Base-by-base conservation (phyloP, 2,888 invertebrate genomes). In the Polyommatus iphigenia region DNA sequence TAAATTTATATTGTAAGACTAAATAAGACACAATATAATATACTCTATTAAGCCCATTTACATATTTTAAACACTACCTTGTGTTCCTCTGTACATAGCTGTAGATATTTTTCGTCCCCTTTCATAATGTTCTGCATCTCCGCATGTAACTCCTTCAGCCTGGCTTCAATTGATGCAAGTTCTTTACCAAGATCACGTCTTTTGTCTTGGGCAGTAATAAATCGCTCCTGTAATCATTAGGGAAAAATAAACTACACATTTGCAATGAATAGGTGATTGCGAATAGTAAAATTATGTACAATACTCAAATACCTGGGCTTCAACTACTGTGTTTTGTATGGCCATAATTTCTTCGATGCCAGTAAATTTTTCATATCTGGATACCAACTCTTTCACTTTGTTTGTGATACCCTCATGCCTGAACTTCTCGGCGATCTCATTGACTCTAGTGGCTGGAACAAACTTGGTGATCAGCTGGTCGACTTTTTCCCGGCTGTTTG, bases 341-440 rank as follows among this genome's bases (percentile, higher is more conserved):
- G 95, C 92, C 92, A 96, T 95, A 5, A 98, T 97, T 88, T 97
- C 97, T 81, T 96, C 96, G 76, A 97, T 94, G 2, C 97, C 97
- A 7, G 97, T 96, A 77, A 97, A 94, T 84, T 96, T 95, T 85
- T 97, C 97, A 89, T 97, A 97, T 89, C 94, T 95, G 46, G 87
- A 87, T 73, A 96, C 95, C 77, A 95, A 81, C 76, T 95, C 94
- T 72, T 88, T 90, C 8, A 95, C 89, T 82, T 86, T 90, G 24
- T 84, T 85, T 0, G 88, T 83, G 2, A 94, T 81, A 8, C 87
- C 84, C 54, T 90, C 89, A 24, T 89, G 86, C 83, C 89, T 92
- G 8, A 94, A 88, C 79, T 85, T 92, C 77, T 93, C 92, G 2
- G 93, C 92, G 3, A 93, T 84, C 78, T 92, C 91, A 0, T 85